Conservation (phyloP, 2,888 invertebrate species). For the Polyploca ridens region DNA sequence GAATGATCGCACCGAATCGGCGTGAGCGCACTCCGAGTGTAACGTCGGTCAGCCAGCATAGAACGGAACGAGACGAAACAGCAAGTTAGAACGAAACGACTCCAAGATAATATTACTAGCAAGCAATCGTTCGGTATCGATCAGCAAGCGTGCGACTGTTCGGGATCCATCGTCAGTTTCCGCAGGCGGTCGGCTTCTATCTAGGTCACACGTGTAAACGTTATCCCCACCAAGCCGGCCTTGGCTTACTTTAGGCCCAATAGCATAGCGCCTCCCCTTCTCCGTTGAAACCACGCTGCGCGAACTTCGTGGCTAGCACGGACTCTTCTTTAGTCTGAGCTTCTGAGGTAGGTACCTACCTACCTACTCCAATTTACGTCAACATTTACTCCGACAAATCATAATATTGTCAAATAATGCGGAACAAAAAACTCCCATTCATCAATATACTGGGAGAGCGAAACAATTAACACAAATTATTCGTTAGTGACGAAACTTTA, state of each 20-base stretch:
- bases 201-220: constrained; percentile 84
- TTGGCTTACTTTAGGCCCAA: constrained; percentile 80
- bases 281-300: constrained; percentile 41
- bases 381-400: constrained; percentile 15
- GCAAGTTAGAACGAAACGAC: constrained; percentile 39
- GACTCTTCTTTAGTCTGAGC: constrained; percentile 23
- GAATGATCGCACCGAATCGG: constrained; percentile 28
- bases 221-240: constrained; percentile 80
- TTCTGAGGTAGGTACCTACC: constrained; percentile 10
- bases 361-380: constrained; percentile 7
- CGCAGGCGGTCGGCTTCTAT: constrained; percentile 69
- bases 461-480: background rate
- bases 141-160: constrained; percentile 51
- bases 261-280: constrained; percentile 75
- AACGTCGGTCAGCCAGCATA: constrained; percentile 23
- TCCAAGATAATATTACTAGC: constrained; percentile 42
- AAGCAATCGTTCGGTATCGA: constrained; percentile 58
- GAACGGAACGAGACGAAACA: constrained; percentile 25
- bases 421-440: constrained; percentile 19
- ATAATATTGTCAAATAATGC: constrained; percentile 20
- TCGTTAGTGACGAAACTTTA: background rate
- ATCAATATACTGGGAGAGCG: background rate
- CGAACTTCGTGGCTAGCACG: constrained; percentile 28
- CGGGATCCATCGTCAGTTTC: constrained; percentile 64
- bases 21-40: constrained; percentile 34